phyloP scores from a whole-genome alignment of 2,888 invertebrate genomes.

The Dasypolia templi region DNA sequence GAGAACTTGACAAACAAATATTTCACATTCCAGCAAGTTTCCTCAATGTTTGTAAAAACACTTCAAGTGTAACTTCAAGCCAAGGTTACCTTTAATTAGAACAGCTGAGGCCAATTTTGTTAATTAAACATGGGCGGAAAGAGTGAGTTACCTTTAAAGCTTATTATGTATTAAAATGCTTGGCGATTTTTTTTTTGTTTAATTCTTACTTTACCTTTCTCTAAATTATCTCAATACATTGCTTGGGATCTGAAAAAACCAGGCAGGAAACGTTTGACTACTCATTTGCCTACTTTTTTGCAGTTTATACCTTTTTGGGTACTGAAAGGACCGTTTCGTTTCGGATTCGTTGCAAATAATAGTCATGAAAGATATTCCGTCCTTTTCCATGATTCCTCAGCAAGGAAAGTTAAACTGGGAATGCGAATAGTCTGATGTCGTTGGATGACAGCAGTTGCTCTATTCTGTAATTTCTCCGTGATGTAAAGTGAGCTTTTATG shows the following conservation, averaged over 20 bases:
- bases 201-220: background rate
- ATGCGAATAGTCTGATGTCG: background rate
- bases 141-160: background rate
- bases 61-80: constrained; percentile 5
- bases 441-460: background rate
- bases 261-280: background rate
- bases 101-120: constrained; percentile 20
- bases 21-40: background rate
- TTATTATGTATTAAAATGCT: constrained; percentile 3
- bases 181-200: background rate
- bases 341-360: too few species aligned
- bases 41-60: constrained; percentile 1
- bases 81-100: constrained; percentile 14
- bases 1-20: background rate
- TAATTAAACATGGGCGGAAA: constrained; percentile 20
- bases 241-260: background rate
- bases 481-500: too few species aligned
- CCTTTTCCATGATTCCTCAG: background rate
- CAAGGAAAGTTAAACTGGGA: background rate
- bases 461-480: background rate
- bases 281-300: background rate
- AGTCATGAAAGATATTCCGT: background rate
- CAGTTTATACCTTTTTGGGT: background rate
- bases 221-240: background rate
- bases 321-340: too few species aligned